Percentiles rank a stretch among this genome's conserved stretches.
Conservation (phyloP, 2,113 vertebrate species). For the Pomatostomus ruficeps region DNA sequence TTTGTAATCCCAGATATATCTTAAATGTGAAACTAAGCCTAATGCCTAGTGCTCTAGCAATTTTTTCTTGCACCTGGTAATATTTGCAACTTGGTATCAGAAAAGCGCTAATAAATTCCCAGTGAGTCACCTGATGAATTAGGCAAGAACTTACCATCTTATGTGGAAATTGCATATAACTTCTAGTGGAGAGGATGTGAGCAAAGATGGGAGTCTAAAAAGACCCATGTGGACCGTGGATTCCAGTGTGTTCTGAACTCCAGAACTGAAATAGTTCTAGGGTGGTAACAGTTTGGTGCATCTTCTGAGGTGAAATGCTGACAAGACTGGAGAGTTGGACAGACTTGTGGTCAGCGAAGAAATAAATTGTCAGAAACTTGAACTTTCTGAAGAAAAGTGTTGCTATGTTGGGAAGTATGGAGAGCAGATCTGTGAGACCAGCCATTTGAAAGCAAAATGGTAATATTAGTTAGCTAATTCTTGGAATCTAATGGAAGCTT, state of each 20-base stretch:
- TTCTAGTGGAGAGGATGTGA: background rate
- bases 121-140: background rate
- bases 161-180: background rate
- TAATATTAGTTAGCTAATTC: background rate
- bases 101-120: background rate
- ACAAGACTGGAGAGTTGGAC: background rate
- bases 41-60: background rate
- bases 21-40: background rate
- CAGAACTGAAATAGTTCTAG: background rate
- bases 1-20: background rate
- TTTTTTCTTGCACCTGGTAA: background rate
- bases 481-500: background rate
- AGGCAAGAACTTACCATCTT: background rate
- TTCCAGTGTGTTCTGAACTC: background rate
- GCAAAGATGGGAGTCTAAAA: background rate
- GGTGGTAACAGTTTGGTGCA: background rate
- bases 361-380: background rate
- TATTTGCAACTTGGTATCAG: background rate
- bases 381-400: background rate
- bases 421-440: background rate
- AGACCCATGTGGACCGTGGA: fast-evolving
- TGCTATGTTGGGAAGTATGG: fast-evolving
- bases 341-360: background rate
- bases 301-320: background rate
- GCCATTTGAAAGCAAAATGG: background rate